phyloP scores from a whole-genome alignment of 2,113 vertebrate genomes.

The Tyrannus savana region DNA sequence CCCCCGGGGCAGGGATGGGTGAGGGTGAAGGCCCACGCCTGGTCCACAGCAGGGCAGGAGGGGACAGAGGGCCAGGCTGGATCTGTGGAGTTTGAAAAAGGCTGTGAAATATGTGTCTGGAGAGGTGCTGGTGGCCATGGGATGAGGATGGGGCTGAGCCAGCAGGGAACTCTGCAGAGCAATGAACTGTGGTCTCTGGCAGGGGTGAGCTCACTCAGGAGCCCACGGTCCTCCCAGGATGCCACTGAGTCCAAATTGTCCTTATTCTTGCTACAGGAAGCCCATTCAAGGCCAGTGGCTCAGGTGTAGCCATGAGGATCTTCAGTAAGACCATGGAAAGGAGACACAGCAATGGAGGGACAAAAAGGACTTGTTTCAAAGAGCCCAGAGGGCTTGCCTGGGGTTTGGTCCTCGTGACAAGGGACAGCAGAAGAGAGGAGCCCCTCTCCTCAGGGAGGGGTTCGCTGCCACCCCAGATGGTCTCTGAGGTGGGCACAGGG shows the following conservation, averaged over 20 bases:
- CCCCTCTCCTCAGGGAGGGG: not conserved
- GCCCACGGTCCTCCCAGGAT: not conserved
- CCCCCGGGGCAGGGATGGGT: not conserved
- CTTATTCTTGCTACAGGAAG: not conserved
- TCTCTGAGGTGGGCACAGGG: not conserved
- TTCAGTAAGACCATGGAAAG: not conserved
- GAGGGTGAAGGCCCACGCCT: too few relatives aligned
- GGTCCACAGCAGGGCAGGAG: not conserved
- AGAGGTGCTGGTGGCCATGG: accelerated
- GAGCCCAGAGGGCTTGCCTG: not conserved
- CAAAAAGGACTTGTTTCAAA: not conserved
- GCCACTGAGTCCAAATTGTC: not conserved
- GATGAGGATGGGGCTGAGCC: not conserved
- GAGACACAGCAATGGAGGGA: not conserved
- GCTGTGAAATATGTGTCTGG: not conserved
- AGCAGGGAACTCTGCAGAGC: not conserved
- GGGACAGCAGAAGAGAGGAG: not conserved
- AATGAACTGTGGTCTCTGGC: accelerated
- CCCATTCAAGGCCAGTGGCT: not conserved
- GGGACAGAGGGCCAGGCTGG: not conserved
- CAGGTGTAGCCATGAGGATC: not conserved
- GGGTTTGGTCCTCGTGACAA: not conserved
- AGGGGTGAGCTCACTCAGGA: not conserved
- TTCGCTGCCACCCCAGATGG: not conserved
- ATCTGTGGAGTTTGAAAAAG: accelerated